These are phyloP conservation scores for Onychostoma macrolepis DNA, from an alignment of 2,113 vertebrate species.

Conservation along the genomic window DNA sequence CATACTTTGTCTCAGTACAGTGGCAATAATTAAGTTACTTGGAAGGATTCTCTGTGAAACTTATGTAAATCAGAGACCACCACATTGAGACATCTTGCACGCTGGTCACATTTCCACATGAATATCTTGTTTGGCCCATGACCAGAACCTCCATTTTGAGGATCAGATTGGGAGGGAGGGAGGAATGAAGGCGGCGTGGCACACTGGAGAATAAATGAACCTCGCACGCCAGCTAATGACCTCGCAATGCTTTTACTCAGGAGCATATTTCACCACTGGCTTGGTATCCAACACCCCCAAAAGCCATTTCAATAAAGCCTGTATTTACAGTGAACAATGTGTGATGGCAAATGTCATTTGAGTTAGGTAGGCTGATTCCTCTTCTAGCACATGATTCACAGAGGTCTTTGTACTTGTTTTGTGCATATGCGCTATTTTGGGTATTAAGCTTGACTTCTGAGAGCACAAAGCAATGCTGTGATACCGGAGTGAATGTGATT, in stretches of 20 bases:
- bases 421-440: neutral
- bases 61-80: slow-evolving; percentile 16
- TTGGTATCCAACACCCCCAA: slow-evolving; percentile 45
- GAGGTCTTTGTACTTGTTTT: slow-evolving; percentile 36
- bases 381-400: slow-evolving; percentile 46
- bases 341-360: slow-evolving; percentile 36
- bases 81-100: slow-evolving; percentile 20
- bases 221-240: slow-evolving; percentile 55
- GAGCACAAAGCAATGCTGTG: slow-evolving; percentile 1
- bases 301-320: slow-evolving; percentile 54
- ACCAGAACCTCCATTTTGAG: slow-evolving; percentile 61
- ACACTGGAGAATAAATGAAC: slow-evolving; percentile 55
- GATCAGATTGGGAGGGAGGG: slow-evolving; percentile 48
- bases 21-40: slow-evolving; percentile 9
- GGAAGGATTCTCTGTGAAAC: neutral
- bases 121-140: slow-evolving; percentile 48
- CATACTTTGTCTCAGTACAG: slow-evolving; percentile 7
- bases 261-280: slow-evolving; percentile 55
- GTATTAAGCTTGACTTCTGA: neutral
- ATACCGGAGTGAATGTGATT: neutral
- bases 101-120: slow-evolving; percentile 47
- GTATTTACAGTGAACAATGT: slow-evolving; percentile 50
- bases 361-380: slow-evolving; percentile 27
- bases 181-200: slow-evolving; percentile 25
- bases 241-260: slow-evolving; percentile 59